Conservation (phyloP, 2,888 invertebrate species). For the Bombylius major region DNA sequence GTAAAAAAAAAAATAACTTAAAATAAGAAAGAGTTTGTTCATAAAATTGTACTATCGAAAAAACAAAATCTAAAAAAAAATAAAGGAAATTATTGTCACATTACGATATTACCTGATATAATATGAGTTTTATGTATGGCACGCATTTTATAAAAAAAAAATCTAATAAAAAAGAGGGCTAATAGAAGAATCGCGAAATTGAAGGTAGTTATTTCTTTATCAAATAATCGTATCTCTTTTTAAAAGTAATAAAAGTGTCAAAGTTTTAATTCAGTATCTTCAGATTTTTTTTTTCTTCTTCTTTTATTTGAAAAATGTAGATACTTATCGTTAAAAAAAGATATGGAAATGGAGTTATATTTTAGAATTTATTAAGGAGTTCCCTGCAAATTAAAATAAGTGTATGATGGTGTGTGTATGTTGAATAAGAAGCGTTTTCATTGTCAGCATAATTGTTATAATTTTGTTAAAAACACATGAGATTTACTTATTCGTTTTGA, state of each 20-base stretch:
- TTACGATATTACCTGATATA: constrained; percentile 6
- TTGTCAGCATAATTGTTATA: no score
- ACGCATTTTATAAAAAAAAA: neutral
- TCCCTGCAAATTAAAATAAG: no score
- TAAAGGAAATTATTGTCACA: constrained; percentile 5
- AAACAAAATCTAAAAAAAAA: neutral
- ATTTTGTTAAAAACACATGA: no score
- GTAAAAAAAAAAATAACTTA: neutral
- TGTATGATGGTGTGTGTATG: no score
- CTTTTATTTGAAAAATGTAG: no score
- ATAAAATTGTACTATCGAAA: neutral
- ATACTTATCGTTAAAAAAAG: no score
- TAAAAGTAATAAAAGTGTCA: constrained; percentile 4
- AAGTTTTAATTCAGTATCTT: neutral
- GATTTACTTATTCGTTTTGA: no score
- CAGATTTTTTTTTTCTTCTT: no score
- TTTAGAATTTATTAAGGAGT: no score
- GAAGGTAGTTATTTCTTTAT: neutral
- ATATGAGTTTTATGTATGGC: neutral
- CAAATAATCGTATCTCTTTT: neutral
- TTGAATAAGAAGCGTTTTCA: no score
- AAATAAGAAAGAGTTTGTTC: neutral
- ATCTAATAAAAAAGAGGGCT: neutral
- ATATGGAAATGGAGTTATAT: no score
- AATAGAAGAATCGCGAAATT: neutral